Evolutionary conservation across 2,113 vertebrate genomes (phyloP).

Genomic region (Lagenorhynchus albirostris): DNA sequence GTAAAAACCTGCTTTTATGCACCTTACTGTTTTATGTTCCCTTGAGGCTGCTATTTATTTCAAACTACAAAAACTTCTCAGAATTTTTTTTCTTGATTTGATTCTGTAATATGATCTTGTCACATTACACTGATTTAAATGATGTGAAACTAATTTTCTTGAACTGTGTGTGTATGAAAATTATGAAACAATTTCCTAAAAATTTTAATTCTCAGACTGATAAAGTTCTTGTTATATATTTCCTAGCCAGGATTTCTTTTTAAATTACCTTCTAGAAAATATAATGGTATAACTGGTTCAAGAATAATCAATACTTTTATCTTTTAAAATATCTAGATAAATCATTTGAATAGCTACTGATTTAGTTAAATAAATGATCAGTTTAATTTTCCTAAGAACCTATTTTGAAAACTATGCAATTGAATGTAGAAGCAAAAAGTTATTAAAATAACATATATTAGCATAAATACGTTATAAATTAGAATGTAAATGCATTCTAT

Average conservation of each 20-base stretch:
- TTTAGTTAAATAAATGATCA: background rate
- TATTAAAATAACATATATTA: slow-evolving; percentile 22
- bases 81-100: background rate
- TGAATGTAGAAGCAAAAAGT: background rate
- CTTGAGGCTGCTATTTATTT: background rate
- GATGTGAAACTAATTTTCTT: background rate
- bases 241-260: background rate
- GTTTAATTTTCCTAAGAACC: background rate
- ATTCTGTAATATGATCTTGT: background rate
- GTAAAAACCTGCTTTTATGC: background rate
- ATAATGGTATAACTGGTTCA: background rate
- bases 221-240: background rate
- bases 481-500: background rate
- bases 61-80: background rate
- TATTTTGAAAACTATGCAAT: background rate
- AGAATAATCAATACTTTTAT: background rate
- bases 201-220: background rate
- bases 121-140: background rate
- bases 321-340: background rate
- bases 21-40: background rate
- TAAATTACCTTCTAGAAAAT: background rate
- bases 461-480: slow-evolving; percentile 23
- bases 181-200: background rate
- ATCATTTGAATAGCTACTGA: background rate
- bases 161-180: background rate